These are phyloP conservation scores for Byasa hedistus DNA, from an alignment of 2,888 invertebrate genomes.

Conservation along the genomic window DNA sequence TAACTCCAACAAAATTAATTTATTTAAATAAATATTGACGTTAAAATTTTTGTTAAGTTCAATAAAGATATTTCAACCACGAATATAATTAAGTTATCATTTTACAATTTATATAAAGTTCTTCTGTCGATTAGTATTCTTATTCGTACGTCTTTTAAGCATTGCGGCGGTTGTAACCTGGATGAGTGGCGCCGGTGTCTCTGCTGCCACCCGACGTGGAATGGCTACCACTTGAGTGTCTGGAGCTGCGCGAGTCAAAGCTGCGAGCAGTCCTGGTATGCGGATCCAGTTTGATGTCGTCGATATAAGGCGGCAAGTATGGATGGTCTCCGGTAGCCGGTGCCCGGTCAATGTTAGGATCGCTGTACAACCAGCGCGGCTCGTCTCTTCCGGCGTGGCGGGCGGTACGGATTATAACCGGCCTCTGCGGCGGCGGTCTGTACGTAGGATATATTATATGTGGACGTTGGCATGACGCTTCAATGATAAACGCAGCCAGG, in stretches of 20 bases:
- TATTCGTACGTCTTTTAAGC: too few species aligned
- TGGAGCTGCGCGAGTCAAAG: constrained; percentile 46
- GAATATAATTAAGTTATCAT: too few species aligned
- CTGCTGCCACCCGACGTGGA: constrained; percentile 37
- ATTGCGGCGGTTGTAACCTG: constrained; percentile 43
- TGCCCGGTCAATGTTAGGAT: constrained; percentile 37
- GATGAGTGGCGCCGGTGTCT: constrained; percentile 45
- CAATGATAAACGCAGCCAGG: constrained; percentile 37
- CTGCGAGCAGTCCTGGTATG: constrained; percentile 44
- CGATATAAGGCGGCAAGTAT: constrained; percentile 39
- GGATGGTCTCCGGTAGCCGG: constrained; percentile 42
- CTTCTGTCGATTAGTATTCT: too few species aligned
- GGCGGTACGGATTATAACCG: constrained; percentile 36
- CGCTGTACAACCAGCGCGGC: constrained; percentile 36
- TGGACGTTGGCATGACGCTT: constrained; percentile 37
- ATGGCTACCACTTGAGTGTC: constrained; percentile 42
- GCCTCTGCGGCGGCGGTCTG: constrained; percentile 37
- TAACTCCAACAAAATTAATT: too few species aligned
- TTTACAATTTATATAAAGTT: too few species aligned
- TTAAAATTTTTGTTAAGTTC: too few species aligned
- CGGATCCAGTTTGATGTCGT: constrained; percentile 43
- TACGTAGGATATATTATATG: constrained; percentile 40
- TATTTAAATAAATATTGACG: too few species aligned
- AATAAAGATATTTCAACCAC: too few species aligned
- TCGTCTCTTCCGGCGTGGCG: constrained; percentile 31